These are phyloP conservation scores for Hydropotes inermis DNA, from an alignment of 2,113 vertebrate genomes.

Conservation along the genomic window DNA sequence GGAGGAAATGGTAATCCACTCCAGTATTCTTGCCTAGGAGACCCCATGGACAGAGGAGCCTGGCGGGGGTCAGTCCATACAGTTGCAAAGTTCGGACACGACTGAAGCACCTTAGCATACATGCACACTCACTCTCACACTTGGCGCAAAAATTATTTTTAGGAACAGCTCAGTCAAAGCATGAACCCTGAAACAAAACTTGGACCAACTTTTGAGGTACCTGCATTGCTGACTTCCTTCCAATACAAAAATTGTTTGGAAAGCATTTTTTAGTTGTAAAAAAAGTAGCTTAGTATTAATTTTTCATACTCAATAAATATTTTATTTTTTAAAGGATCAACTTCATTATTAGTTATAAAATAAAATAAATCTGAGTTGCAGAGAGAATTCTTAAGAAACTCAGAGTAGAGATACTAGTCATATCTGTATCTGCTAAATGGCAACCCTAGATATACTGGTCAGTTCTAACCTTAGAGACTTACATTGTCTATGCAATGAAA, in stretches of 20 bases:
- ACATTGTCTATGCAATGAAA: not conserved
- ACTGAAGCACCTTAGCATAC: not conserved
- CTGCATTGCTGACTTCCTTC: not conserved
- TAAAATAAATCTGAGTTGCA: not conserved
- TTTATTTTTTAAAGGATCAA: not conserved
- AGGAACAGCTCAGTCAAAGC: not conserved
- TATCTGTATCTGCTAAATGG: not conserved
- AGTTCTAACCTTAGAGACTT: not conserved
- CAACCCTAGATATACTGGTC: not conserved
- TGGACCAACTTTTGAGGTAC: not conserved
- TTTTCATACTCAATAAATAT: constrained; percentile 3
- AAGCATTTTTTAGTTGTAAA: constrained; percentile 12
- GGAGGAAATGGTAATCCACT: not conserved
- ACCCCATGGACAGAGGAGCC: not conserved
- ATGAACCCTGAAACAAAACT: not conserved
- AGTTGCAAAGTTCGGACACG: fast-evolving
- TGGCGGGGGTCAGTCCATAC: not conserved
- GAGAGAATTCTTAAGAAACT: not conserved
- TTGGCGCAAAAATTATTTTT: not conserved
- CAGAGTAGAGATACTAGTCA: not conserved
- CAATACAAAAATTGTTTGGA: not conserved
- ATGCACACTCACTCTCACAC: not conserved
- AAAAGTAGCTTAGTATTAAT: not conserved
- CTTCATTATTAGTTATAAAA: not conserved
- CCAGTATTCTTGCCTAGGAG: not conserved